phyloP scores from a whole-genome alignment of 2,797 vertebrate species.

The Spinus olivaceus region DNA sequence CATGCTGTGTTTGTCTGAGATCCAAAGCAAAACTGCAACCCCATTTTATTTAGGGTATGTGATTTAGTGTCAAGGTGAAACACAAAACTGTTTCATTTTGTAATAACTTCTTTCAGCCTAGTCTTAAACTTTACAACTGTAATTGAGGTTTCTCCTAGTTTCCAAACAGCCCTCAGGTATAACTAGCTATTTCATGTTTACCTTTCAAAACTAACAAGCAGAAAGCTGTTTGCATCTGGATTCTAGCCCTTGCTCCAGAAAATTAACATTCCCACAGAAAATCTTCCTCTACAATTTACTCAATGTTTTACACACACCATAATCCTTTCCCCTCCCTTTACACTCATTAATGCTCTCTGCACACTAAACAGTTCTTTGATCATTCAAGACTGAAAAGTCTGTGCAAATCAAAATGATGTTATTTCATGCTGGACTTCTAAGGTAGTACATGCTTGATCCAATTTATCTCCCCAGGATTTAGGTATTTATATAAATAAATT shows the following conservation, averaged over 20 bases:
- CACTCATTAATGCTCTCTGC: background rate
- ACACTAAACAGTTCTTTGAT: constrained; percentile 10
- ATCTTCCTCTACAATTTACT: background rate
- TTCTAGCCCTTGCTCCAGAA: background rate
- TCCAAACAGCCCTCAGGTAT: background rate
- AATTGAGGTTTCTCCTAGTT: background rate
- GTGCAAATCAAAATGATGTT: background rate
- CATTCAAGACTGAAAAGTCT: background rate
- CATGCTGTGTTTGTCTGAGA: background rate
- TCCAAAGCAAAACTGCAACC: background rate
- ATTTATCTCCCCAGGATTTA: background rate
- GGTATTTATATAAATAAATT: background rate
- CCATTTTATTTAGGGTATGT: background rate
- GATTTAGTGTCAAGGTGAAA: background rate
- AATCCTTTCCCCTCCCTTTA: background rate
- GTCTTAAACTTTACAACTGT: background rate
- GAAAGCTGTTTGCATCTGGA: background rate
- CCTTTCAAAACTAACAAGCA: background rate
- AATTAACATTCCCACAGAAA: background rate
- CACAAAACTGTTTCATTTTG: background rate
- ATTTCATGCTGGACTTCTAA: background rate
- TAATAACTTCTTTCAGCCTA: background rate
- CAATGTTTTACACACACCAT: background rate
- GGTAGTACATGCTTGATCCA: background rate
- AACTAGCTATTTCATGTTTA: background rate